phyloP scores from a whole-genome alignment of 2,113 vertebrate genomes.

The Nothoprocta perdicaria region DNA sequence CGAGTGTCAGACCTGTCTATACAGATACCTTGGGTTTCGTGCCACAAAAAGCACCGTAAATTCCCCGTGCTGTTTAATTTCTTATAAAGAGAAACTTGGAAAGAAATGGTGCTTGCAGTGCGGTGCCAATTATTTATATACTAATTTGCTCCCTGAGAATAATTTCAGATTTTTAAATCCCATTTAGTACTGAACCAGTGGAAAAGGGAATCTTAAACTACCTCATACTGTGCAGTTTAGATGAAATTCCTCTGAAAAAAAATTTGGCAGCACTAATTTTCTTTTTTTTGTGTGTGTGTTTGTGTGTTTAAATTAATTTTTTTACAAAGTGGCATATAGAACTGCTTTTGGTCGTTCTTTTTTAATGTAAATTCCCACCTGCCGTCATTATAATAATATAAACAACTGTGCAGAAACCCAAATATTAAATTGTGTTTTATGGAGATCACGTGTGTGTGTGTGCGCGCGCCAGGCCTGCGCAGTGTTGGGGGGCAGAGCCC shows the following conservation, averaged over 20 bases:
- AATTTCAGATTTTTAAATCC: background rate
- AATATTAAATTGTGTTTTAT: background rate
- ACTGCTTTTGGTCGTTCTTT: background rate
- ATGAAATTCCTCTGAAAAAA: background rate
- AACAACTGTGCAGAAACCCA: background rate
- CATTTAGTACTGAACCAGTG: background rate
- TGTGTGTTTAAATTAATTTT: background rate
- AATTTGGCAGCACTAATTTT: background rate
- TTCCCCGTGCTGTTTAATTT: conserved; percentile 51
- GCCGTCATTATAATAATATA: background rate
- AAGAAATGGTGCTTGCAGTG: conserved; percentile 24
- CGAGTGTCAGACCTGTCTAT: conserved; percentile 60
- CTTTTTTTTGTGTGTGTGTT: background rate
- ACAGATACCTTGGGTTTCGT: conserved; percentile 27
- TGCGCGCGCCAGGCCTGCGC: background rate
- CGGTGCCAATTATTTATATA: conserved; percentile 50
- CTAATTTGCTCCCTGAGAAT: conserved; percentile 49
- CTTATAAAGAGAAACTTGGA: conserved; percentile 50
- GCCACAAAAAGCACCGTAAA: conserved; percentile 59
- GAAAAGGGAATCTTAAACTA: background rate
- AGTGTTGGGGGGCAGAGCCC: background rate
- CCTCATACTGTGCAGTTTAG: background rate
- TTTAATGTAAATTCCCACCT: background rate
- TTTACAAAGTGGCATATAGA: background rate
- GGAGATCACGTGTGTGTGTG: background rate